These are phyloP conservation scores for Tenthredo scrophulariae DNA, from an alignment of 2,888 invertebrate genomes.

Conservation along the genomic window DNA sequence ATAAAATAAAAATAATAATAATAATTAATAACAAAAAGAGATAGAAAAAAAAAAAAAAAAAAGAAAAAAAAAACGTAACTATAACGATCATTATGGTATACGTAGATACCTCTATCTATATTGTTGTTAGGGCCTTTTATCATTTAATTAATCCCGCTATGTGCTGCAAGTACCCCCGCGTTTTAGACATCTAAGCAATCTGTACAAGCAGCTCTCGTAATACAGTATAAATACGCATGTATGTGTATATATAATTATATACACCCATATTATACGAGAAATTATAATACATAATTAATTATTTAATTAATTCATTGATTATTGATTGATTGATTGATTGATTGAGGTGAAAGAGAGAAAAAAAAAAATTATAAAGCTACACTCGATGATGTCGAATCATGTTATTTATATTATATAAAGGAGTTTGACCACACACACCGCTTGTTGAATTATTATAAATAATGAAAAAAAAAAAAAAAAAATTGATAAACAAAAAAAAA, in stretches of 20 bases:
- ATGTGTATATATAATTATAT: too few species aligned
- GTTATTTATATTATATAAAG: slow-evolving; percentile 14
- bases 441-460: slow-evolving; percentile 55
- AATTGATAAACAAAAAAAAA: slow-evolving; percentile 53
- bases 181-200: background rate
- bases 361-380: slow-evolving; percentile 48
- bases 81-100: background rate
- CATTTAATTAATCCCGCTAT: background rate
- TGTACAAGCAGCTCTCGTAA: background rate
- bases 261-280: background rate
- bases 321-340: background rate
- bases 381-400: slow-evolving; percentile 22
- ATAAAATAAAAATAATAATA: too few species aligned
- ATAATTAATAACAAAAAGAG: background rate
- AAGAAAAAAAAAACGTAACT: background rate
- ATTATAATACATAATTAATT: background rate
- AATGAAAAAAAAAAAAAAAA: slow-evolving; percentile 54
- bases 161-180: background rate
- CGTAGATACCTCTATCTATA: slow-evolving; percentile 2
- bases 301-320: background rate
- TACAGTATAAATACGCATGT: background rate
- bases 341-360: background rate
- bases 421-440: slow-evolving; percentile 58
- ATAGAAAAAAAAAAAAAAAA: background rate
- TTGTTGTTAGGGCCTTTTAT: slow-evolving; percentile 33